These are phyloP conservation scores for Cladopsammia gracilis DNA, from an alignment of 64 coral and sea anemone genomes.

Conservation along the genomic window DNA sequence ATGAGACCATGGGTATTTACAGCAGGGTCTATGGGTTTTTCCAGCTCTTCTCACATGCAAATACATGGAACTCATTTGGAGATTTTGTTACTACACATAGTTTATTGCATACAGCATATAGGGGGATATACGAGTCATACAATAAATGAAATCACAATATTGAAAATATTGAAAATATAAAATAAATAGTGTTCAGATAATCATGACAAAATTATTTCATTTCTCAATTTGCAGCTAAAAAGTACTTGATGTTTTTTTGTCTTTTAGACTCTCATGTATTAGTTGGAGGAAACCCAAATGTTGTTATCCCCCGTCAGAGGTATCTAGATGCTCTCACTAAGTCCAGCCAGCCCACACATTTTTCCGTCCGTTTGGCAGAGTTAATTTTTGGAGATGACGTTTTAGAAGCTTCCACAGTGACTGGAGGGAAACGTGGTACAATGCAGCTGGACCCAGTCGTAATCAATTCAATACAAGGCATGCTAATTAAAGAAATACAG, in stretches of 20 bases:
- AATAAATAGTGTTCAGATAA: no score
- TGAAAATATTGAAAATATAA: no score
- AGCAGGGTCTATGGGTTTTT: no score
- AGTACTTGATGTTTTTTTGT: not conserved
- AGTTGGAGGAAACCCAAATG: conserved; percentile 62
- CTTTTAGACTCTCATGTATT: not conserved
- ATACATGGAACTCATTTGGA: no score
- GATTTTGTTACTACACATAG: no score
- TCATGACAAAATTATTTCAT: no score
- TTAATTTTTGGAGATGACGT: conserved; percentile 49
- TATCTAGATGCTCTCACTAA: conserved; percentile 38
- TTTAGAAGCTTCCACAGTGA: conserved; percentile 21
- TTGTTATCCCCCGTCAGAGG: conserved; percentile 19
- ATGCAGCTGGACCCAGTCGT: conserved; percentile 26
- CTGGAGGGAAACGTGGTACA: conserved; percentile 39
- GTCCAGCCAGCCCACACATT: conserved; percentile 46
- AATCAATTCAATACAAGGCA: conserved; percentile 43
- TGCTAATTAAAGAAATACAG: not conserved
- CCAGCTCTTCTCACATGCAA: no score
- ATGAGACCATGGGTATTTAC: no score
- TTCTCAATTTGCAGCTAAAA: no score
- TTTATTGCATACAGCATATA: no score
- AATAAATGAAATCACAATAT: no score
- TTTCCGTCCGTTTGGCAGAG: conserved; percentile 40
- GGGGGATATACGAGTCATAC: no score